Percentiles rank a stretch among this genome's conserved stretches.
phyloP scores from a whole-genome alignment of 2,113 vertebrate species.

The Myrmecophaga tridactyla region DNA sequence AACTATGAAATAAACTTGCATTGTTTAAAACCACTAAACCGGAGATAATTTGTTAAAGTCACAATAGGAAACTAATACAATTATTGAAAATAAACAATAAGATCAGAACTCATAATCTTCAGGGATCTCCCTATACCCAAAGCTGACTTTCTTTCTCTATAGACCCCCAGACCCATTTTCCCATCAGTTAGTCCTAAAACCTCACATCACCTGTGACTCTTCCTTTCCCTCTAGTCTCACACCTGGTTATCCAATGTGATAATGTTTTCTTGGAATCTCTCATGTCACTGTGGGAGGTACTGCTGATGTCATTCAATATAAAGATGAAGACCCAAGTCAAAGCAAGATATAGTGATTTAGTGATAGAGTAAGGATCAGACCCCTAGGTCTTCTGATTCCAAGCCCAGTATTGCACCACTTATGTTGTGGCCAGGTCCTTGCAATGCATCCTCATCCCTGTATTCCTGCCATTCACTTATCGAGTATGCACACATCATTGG shows the following conservation, averaged over 20 bases:
- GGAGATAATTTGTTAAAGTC: background rate
- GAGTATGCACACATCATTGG: background rate
- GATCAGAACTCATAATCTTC: background rate
- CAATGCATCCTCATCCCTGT: background rate
- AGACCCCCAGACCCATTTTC: background rate
- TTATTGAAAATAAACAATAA: background rate
- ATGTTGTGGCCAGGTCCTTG: background rate
- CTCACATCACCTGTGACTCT: too few relatives aligned
- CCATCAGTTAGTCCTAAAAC: background rate
- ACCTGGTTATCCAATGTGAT: background rate
- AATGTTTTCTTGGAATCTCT: background rate
- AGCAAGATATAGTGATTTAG: background rate
- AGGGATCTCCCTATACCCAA: background rate
- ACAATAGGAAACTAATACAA: background rate
- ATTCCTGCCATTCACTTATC: background rate
- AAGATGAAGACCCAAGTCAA: background rate
- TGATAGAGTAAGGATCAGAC: background rate
- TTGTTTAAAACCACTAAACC: constrained; percentile 13
- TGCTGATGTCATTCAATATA: background rate
- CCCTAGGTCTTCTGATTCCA: background rate
- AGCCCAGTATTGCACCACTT: too few relatives aligned
- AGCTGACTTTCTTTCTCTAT: background rate
- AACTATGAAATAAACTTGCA: background rate
- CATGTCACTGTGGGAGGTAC: fast-evolving
- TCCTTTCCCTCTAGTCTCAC: background rate